Conservation (phyloP, 1,140 invertebrate species). For the Lanistes nyassanus region DNA sequence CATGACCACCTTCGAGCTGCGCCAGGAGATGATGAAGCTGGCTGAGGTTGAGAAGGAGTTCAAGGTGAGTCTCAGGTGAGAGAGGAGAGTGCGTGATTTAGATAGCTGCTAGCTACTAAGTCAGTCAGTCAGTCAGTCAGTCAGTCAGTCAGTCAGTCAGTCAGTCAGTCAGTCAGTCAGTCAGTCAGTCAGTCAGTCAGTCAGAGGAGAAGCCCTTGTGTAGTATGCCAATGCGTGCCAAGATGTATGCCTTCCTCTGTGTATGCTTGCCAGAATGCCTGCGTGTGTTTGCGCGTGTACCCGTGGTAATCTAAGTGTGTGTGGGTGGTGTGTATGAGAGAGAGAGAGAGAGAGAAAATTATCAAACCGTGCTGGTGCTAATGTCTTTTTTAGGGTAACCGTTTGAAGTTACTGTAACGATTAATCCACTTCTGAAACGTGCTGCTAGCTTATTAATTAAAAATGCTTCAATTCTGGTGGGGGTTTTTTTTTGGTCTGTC, state of each 20-base stretch:
- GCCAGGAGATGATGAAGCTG: conserved; percentile 70
- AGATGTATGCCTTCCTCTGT: conserved; percentile 15
- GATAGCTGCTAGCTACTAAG: too few species aligned
- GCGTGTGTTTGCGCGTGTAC: conserved; percentile 16
- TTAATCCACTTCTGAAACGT: not conserved
- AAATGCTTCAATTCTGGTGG: not conserved
- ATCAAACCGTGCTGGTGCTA: too few species aligned
- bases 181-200: too few species aligned
- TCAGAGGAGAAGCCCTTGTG: not conserved
- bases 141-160: too few species aligned
- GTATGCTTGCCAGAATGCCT: conserved; percentile 11
- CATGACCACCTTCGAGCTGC: conserved; percentile 74
- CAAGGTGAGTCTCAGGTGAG: conserved; percentile 55
- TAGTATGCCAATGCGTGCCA: too few species aligned
- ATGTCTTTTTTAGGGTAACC: too few species aligned
- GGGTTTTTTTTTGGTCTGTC: not conserved
- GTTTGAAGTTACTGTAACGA: too few species aligned
- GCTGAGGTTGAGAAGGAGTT: conserved; percentile 71
- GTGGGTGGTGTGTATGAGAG: not conserved
- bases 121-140: too few species aligned
- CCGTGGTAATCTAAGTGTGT: not conserved
- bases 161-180: too few species aligned
- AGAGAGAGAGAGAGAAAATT: not conserved
- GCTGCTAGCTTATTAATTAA: not conserved
- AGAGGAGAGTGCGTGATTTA: not conserved